Percentiles rank a stretch among this genome's conserved stretches.
phyloP scores from a whole-genome alignment of 2,113 vertebrate genomes.

The Oreochromis tanganicae region DNA sequence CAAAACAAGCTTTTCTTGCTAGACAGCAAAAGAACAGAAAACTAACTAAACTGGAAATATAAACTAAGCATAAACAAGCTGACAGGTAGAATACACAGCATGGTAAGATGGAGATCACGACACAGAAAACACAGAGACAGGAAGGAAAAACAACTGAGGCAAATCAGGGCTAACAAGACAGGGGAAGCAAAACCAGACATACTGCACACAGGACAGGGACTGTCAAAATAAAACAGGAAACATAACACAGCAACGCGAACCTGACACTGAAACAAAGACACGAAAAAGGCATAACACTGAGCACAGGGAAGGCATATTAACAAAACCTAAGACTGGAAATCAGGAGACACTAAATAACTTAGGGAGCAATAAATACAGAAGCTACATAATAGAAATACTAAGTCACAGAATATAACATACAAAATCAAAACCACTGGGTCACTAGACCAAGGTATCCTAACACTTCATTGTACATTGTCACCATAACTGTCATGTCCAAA shows the following conservation, averaged over 20 bases:
- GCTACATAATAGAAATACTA: not conserved
- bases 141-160: no score
- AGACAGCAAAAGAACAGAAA: no score
- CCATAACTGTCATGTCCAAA: not conserved
- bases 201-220: not conserved
- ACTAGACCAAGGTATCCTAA: not conserved
- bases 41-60: no score
- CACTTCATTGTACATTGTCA: not conserved
- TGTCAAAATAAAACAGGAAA: not conserved
- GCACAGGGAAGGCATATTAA: not conserved
- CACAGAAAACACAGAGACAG: no score
- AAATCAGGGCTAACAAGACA: no score
- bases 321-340: not conserved
- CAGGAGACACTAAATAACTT: not conserved
- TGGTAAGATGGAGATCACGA: no score
- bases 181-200: no score
- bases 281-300: not conserved
- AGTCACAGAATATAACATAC: not conserved
- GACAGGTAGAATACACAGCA: no score
- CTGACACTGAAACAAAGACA: not conserved
- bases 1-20: no score
- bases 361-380: not conserved
- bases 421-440: not conserved
- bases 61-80: no score
- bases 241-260: not conserved